Percentiles rank a stretch among this genome's conserved stretches.
phyloP scores from a whole-genome alignment of 2,113 vertebrate species.

The Nannospalax galili region DNA sequence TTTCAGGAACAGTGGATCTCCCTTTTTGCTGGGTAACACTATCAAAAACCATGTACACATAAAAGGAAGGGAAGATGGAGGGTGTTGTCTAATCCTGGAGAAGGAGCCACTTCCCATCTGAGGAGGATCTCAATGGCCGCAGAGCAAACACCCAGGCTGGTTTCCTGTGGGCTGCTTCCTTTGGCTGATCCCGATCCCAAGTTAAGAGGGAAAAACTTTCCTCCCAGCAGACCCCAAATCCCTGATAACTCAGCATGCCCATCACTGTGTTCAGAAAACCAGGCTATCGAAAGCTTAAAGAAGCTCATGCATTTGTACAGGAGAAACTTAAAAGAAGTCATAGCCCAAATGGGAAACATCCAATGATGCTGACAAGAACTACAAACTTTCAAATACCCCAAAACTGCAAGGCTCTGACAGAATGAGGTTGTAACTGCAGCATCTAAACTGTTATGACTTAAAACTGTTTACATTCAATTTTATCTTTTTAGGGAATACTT shows the following conservation, averaged over 20 bases:
- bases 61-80: not conserved
- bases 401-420: not conserved
- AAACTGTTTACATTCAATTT: not conserved
- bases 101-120: slow-evolving; percentile 79
- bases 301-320: slow-evolving; percentile 42
- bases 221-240: slow-evolving; percentile 78
- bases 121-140: slow-evolving; percentile 74
- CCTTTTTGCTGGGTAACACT: not conserved
- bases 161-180: slow-evolving; percentile 81
- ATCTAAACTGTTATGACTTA: not conserved
- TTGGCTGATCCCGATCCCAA: slow-evolving; percentile 67
- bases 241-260: slow-evolving; percentile 69
- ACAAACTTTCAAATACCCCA: slow-evolving; percentile 48
- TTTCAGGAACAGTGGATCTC: slow-evolving; percentile 61
- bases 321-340: slow-evolving; percentile 30
- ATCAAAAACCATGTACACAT: not conserved
- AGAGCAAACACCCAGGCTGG: slow-evolving; percentile 73
- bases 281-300: slow-evolving; percentile 59
- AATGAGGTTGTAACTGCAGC: not conserved
- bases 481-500: not conserved
- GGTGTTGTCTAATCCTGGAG: slow-evolving; percentile 63
- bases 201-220: slow-evolving; percentile 79
- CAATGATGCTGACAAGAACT: slow-evolving; percentile 23
- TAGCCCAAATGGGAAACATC: slow-evolving; percentile 22
- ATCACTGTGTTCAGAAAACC: slow-evolving; percentile 56